Conservation (phyloP, 2,888 invertebrate genomes). For the Cremastobaeus sp. region DNA sequence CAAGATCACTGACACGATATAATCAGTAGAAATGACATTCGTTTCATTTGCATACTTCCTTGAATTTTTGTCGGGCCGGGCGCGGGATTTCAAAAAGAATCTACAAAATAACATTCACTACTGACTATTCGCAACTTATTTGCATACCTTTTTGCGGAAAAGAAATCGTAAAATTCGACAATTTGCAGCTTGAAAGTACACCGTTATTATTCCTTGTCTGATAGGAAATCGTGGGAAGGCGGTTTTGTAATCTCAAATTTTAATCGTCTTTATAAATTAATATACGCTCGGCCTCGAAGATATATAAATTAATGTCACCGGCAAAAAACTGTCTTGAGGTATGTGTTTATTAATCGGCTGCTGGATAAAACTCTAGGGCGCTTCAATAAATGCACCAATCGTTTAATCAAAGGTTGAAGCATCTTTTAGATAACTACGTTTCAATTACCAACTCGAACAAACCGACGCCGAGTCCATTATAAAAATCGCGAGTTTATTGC, state of each 20-base stretch:
- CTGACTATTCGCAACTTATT: slow-evolving; percentile 42
- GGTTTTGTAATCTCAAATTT: slow-evolving; percentile 17
- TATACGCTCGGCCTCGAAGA: not conserved
- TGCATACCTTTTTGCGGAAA: slow-evolving; percentile 32
- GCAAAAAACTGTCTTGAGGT: not conserved
- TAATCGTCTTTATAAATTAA: slow-evolving; percentile 6
- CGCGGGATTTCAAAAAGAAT: slow-evolving; percentile 47
- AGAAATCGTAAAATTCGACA: slow-evolving; percentile 27
- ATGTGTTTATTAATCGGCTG: slow-evolving; percentile 6
- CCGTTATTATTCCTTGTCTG: slow-evolving; percentile 36
- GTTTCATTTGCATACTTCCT: slow-evolving; percentile 59
- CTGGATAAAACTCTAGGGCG: not conserved
- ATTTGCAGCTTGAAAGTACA: slow-evolving; percentile 23
- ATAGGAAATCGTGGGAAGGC: slow-evolving; percentile 31
- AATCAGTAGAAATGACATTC: slow-evolving; percentile 53
- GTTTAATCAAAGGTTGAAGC: not conserved
- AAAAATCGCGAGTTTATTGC: slow-evolving; percentile 8
- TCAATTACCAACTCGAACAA: not conserved
- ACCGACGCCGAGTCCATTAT: not conserved
- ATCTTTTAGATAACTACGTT: not conserved
- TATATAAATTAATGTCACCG: slow-evolving; percentile 5
- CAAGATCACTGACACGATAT: slow-evolving; percentile 55
- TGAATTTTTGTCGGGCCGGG: slow-evolving; percentile 47
- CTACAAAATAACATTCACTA: slow-evolving; percentile 50
- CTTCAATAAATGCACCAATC: not conserved